Percentiles rank a stretch among this genome's conserved stretches.
Conservation (phyloP, 2,888 invertebrate genomes). For the Netelia fuscicornis region DNA sequence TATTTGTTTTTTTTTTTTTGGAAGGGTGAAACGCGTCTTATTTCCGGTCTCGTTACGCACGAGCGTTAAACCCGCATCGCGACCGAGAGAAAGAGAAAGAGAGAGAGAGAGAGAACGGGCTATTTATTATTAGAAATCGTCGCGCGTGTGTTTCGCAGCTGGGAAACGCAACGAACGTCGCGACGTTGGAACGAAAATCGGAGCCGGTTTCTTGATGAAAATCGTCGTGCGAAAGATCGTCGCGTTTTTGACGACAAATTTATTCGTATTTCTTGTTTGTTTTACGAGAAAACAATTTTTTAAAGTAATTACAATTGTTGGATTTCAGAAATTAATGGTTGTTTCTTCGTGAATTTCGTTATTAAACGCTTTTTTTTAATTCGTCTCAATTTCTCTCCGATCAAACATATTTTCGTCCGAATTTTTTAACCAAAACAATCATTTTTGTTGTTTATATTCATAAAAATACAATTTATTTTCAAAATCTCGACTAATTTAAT, state of each 20-base stretch:
- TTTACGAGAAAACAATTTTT: too few species aligned
- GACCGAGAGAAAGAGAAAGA: not conserved
- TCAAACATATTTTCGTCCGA: not conserved
- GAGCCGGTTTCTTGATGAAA: not conserved
- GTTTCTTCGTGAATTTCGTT: not conserved
- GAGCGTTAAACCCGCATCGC: conserved; percentile 25
- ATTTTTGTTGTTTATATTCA: too few species aligned
- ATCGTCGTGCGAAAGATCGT: too few species aligned
- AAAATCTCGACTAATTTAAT: too few species aligned
- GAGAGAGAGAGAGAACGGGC: not conserved
- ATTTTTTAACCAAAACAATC: not conserved
- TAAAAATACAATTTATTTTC: too few species aligned
- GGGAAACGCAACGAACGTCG: conserved; percentile 16
- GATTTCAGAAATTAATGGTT: not conserved
- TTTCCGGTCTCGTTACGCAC: conserved; percentile 54
- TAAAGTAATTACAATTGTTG: not conserved
- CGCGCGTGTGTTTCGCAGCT: conserved; percentile 10
- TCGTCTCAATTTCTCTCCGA: not conserved
- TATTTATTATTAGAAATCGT: conserved; percentile 62
- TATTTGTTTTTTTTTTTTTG: not conserved
- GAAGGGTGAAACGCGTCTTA: conserved; percentile 1
- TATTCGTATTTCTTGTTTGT: too few species aligned
- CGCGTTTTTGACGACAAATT: too few species aligned
- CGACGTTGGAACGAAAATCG: not conserved
- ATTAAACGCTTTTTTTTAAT: not conserved